Evolutionary conservation across 2,797 vertebrate species (phyloP), one percentile per base, ranked within the genome.

Genomic region (Danio albolineatus): DNA sequence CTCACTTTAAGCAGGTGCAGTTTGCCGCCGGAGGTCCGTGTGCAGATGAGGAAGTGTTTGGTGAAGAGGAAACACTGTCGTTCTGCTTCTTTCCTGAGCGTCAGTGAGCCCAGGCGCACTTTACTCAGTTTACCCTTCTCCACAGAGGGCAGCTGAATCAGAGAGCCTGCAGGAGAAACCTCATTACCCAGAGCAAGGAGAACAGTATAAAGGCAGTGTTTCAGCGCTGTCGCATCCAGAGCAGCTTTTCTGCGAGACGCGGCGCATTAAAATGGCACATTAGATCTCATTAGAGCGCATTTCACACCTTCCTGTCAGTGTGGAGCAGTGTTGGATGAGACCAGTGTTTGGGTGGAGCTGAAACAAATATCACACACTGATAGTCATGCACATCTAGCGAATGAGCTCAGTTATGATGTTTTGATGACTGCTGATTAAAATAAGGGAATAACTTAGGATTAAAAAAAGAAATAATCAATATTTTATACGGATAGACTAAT

Each of bases 51-150:
- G 85, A 98, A 98, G 92, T 99, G 98, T 85, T 99, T 99, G 85
- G 98, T 99, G 88, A 99, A 99, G 85, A 99, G 94, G 92, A 99
- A 99, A 87, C 98, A 99, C 87, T 99, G 98, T 49, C 98, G 94
- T 88, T 99, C 98, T 78, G 96, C 97, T 93, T 99, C 98, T 89
- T 98, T 99, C 93, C 98, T 99, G 89, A 99, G 92, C 82, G 97
- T 98, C 48, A 98, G 90, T 1, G 98, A 98, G 77, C 97, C 97
- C 88, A 99, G 92, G 5, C 98, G 97, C 85, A 99, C 97, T 90
- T 99, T 99, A 82, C 97, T 98, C 7, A 99, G 95, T 85, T 98
- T 99, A 17, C 97, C 98, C 75, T 95, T 94, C 89, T 99, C 98
- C 73, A 99, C 97, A 0, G 97, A 98, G 64, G 98, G 98, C 71